Base-by-base conservation (phyloP, 2,113 vertebrate species). In the Donacobius atricapilla region DNA sequence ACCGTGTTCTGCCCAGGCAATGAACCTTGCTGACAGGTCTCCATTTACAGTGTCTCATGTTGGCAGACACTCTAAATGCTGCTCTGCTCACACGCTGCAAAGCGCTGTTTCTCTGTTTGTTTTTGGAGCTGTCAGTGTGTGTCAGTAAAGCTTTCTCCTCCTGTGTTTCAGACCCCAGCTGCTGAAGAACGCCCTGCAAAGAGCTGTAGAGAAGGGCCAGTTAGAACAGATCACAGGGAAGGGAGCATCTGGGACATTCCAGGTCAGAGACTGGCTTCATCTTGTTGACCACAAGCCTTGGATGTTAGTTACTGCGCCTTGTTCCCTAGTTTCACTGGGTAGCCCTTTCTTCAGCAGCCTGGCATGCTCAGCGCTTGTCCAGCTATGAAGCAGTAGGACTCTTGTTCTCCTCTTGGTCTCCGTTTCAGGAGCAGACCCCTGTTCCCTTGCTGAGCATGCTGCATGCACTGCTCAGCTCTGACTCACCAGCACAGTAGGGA, bases 151-250 rank as follows among this genome's bases (percentile, higher is more conserved):
- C 96, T 86, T 94, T 69, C 24, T 87, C 89, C n/a, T 90, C 82
- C 81, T 96, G 72, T 86, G 56, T 96, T 83, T 94, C 94, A 99
- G 99, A 94, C 99, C 99, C 78, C 99, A 99, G 64, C 93, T 99
- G 92, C 96, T 99, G 95, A 99, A 99, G 98, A 98, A 98, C 6
- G 99, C 99, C 89, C 98, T 99, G 95, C 98, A 99, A 96, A 99
- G 97, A 97, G 99, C 99, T 10, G 99, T 99, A 86, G 99, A 99
- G 92, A 99, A 98, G 90, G 99, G 99, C 78, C 98, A 99, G 66
- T 97, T 99, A 98, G 99, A 99, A 95, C 99, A 99, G 93, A 99
- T 99, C 97, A 99, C 99, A 60, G 99, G 99, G 54, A 99, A 99
- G 96, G 99, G 99, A 97, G 99, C 99, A 1, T 98, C 98, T 28